phyloP scores from a whole-genome alignment of 2,797 vertebrate species.

The Cottoperca gobio region DNA sequence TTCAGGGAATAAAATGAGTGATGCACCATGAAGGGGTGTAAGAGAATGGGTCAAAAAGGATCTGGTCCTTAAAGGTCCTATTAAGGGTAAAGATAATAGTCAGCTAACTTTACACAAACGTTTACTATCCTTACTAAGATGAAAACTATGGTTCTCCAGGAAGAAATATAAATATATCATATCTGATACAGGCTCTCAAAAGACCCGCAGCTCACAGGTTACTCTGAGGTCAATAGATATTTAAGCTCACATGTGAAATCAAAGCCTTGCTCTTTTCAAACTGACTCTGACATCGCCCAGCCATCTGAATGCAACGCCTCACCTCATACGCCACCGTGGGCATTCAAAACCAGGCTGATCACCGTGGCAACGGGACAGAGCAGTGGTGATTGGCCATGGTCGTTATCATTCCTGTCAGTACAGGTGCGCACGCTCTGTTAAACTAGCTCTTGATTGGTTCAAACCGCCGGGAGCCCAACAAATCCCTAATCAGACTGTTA shows the following conservation, averaged over 20 bases:
- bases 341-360: constrained; percentile 61
- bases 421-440: constrained; percentile 73
- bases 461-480: constrained; percentile 72
- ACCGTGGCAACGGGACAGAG: constrained; percentile 53
- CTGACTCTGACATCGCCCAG: constrained; percentile 2
- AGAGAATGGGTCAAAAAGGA: too few species aligned
- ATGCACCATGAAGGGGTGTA: too few species aligned
- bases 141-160: too few species aligned
- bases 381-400: constrained; percentile 58
- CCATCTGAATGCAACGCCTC: constrained; percentile 44
- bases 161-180: too few species aligned
- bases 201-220: not conserved
- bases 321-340: constrained; percentile 28
- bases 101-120: too few species aligned
- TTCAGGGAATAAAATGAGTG: too few species aligned
- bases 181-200: not conserved
- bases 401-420: constrained; percentile 80
- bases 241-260: constrained; percentile 2
- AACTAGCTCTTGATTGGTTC: constrained; percentile 77
- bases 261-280: constrained; percentile 10
- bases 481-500: constrained; percentile 76
- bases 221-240: not conserved
- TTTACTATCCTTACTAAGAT: too few species aligned
- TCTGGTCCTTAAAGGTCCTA: too few species aligned
- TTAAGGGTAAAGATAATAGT: too few species aligned